These are phyloP conservation scores for Acanthosepion esculentum DNA, from an alignment of 2,888 invertebrate species.

Conservation along the genomic window DNA sequence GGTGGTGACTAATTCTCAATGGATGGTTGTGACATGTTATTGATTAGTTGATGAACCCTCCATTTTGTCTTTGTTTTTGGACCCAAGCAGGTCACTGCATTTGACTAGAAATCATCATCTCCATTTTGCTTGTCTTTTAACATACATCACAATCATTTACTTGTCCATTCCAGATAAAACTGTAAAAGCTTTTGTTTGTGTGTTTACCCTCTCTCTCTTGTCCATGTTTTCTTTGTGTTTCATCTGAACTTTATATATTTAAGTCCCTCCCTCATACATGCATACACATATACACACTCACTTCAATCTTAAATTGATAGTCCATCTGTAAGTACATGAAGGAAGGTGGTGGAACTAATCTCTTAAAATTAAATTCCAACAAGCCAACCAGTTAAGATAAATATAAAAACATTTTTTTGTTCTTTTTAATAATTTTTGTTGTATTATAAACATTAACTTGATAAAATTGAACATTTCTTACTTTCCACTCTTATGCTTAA, in stretches of 20 bases:
- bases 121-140: neutral
- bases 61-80: neutral
- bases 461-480: neutral
- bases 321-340: neutral
- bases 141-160: neutral
- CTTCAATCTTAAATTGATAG: neutral
- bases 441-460: neutral
- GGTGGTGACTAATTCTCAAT: neutral
- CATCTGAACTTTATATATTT: neutral
- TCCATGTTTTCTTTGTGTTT: neutral
- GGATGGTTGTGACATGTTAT: conserved; percentile 33
- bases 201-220: neutral
- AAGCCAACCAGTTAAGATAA: neutral
- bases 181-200: neutral
- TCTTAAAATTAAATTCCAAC: neutral
- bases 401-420: neutral
- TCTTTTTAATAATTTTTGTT: neutral
- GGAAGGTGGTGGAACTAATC: neutral
- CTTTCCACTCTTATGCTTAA: neutral
- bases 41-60: neutral
- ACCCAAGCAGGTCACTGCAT: neutral
- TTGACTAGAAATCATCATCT: neutral
- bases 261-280: neutral
- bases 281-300: neutral
- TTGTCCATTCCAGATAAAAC: neutral